These are phyloP conservation scores for Anabacerthia variegaticeps DNA, from an alignment of 2,797 vertebrate species.

Conservation along the genomic window DNA sequence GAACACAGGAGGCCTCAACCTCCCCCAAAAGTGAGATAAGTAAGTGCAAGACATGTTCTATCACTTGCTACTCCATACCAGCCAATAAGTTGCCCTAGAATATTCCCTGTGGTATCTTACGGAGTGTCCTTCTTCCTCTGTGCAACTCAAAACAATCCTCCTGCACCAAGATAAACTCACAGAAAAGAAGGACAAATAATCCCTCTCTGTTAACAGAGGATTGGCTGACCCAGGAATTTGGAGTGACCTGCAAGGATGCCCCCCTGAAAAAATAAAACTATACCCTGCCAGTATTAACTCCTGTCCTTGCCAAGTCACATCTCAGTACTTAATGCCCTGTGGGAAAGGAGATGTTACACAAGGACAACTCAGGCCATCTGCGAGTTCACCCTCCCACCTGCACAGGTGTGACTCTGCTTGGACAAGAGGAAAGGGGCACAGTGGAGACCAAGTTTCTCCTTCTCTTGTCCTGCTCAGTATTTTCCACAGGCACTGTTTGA, in stretches of 20 bases:
- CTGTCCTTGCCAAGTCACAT: neutral
- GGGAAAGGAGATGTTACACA: neutral
- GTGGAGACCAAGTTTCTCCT: neutral
- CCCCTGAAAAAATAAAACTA: neutral
- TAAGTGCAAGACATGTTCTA: neutral
- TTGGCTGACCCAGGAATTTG: neutral
- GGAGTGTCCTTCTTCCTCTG: neutral
- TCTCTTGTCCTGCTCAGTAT: fast-evolving
- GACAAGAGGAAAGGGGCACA: neutral
- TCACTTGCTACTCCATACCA: neutral
- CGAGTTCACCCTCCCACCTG: neutral
- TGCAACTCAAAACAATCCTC: neutral
- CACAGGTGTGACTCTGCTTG: fast-evolving
- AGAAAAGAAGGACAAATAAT: neutral
- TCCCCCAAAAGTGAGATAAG: neutral
- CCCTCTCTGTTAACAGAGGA: neutral
- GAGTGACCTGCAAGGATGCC: neutral
- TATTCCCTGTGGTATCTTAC: neutral
- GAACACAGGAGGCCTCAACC: neutral
- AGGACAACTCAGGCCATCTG: neutral
- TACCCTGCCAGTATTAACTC: neutral
- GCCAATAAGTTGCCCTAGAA: neutral
- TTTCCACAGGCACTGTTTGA: neutral
- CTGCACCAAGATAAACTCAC: neutral
- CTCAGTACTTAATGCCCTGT: neutral